Conservation (phyloP, 2,113 vertebrate genomes). For the Camelus bactrianus region DNA sequence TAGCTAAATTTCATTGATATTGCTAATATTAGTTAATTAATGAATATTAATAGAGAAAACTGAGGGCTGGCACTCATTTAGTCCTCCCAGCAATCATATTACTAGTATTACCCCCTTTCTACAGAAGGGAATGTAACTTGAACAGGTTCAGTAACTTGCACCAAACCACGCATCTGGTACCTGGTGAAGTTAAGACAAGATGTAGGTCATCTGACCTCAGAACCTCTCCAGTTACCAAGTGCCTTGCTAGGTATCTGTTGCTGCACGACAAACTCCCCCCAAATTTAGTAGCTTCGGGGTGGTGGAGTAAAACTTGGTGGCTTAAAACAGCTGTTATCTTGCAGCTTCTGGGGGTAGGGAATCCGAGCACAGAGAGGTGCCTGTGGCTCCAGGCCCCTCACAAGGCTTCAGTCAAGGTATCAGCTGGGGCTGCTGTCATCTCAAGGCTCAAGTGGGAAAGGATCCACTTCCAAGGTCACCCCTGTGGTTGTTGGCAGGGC, state of each 20-base stretch:
- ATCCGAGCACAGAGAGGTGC: neutral
- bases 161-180: neutral
- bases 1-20: neutral
- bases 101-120: neutral
- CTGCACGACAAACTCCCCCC: neutral
- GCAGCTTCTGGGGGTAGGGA: neutral
- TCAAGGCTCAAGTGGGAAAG: neutral
- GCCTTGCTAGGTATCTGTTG: neutral
- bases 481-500: rapidly evolving
- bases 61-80: neutral
- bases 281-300: neutral
- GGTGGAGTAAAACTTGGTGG: neutral
- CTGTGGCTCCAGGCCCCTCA: neutral
- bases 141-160: neutral
- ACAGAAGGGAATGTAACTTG: neutral
- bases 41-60: neutral
- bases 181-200: neutral
- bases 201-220: neutral
- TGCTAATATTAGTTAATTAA: neutral
- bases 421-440: neutral
- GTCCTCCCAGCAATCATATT: neutral
- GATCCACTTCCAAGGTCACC: neutral
- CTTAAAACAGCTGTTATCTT: neutral
- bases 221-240: neutral
- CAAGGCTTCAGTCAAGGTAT: neutral